Conservation (phyloP, 2,888 invertebrate genomes). For the Watsonalla binaria region DNA sequence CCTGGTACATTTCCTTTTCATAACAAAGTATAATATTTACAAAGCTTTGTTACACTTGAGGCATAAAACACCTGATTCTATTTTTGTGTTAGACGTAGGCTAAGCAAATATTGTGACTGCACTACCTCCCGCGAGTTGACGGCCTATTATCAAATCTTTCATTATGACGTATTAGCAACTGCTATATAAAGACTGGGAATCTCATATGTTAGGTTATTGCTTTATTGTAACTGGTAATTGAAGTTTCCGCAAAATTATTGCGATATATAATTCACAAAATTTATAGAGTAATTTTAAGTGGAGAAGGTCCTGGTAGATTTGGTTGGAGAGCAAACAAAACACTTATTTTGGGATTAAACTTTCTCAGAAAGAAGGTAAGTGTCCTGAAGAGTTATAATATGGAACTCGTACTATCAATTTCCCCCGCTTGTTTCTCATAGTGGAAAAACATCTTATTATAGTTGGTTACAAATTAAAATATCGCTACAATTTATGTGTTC, state of each 20-base stretch:
- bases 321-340: too few relatives aligned
- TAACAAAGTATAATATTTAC: neutral
- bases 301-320: too few relatives aligned
- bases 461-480: too few relatives aligned
- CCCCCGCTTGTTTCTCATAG: too few relatives aligned
- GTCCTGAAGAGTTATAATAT: too few relatives aligned
- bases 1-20: too few relatives aligned
- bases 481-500: neutral
- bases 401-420: too few relatives aligned
- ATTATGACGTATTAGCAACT: neutral
- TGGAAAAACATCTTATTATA: too few relatives aligned
- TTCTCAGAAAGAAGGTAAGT: too few relatives aligned
- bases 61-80: neutral
- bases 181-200: slow-evolving; percentile 1
- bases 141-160: neutral
- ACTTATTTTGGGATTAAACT: too few relatives aligned
- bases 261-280: neutral
- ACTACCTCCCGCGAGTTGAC: neutral
- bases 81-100: neutral
- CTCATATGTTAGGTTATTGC: neutral
- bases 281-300: neutral
- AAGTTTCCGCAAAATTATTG: neutral
- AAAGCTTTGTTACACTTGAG: neutral
- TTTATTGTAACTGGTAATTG: neutral
- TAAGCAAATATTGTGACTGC: neutral